These are phyloP conservation scores for Tricholauxania praeusta DNA, from an alignment of 2,888 invertebrate species.

Conservation along the genomic window DNA sequence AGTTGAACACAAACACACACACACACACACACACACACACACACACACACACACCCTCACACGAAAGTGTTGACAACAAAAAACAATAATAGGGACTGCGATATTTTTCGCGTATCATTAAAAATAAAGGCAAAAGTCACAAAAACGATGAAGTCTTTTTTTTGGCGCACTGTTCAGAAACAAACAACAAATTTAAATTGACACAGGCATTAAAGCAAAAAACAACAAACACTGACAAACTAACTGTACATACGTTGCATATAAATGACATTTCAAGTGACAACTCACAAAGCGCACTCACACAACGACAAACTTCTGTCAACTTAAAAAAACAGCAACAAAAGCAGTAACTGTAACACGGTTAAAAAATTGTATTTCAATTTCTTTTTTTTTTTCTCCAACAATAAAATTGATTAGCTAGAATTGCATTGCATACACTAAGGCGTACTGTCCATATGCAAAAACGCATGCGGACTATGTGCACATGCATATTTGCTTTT, in stretches of 20 bases:
- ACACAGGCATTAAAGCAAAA: background rate
- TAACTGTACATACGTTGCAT: slow-evolving; percentile 29
- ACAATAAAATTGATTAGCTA: slow-evolving; percentile 33
- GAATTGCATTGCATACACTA: slow-evolving; percentile 16
- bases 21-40: background rate
- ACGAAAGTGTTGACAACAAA: background rate
- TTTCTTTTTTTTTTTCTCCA: background rate
- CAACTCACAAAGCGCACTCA: background rate
- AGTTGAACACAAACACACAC: background rate
- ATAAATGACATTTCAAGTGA: slow-evolving; percentile 35
- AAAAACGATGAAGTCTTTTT: background rate
- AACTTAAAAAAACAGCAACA: slow-evolving; percentile 3
- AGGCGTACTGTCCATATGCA: background rate
- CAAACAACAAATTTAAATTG: slow-evolving; percentile 18
- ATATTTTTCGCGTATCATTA: too few relatives aligned
- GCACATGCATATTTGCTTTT: too few relatives aligned
- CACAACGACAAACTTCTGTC: slow-evolving; percentile 17
- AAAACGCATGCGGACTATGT: too few relatives aligned
- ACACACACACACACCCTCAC: background rate
- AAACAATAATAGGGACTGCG: background rate
- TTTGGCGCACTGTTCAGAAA: background rate
- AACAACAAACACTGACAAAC: slow-evolving; percentile 18
- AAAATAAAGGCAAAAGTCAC: too few relatives aligned
- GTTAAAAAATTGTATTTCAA: slow-evolving; percentile 2
- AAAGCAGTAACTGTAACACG: slow-evolving; percentile 4